phyloP scores from a whole-genome alignment of 1,140 invertebrate genomes.

The Globodera rostochiensis region DNA sequence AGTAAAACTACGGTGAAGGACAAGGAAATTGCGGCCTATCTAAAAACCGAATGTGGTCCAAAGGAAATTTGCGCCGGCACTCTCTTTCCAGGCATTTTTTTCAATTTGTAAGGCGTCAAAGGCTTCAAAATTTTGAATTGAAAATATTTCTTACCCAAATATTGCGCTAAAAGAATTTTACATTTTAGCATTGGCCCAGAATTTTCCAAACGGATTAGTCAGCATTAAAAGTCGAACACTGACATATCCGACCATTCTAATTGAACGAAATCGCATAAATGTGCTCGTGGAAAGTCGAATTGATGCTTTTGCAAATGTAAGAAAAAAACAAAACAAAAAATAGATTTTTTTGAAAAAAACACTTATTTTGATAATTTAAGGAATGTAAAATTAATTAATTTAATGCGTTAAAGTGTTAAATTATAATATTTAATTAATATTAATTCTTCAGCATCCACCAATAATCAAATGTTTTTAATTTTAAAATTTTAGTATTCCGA shows the following conservation, averaged over 20 bases:
- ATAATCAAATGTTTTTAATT: constrained; percentile 7
- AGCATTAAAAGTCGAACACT: constrained; percentile 64
- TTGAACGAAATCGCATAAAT: constrained; percentile 55
- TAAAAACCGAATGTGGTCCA: constrained; percentile 61
- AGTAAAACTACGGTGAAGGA: constrained; percentile 60
- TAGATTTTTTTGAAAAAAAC: too few relatives aligned
- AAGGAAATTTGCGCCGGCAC: constrained; percentile 64
- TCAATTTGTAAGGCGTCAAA: too few relatives aligned
- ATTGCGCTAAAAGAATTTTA: not conserved
- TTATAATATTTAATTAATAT: too few relatives aligned
- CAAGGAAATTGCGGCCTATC: constrained; percentile 57
- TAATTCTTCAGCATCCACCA: too few relatives aligned
- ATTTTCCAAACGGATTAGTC: constrained; percentile 60
- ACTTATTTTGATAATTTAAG: too few relatives aligned
- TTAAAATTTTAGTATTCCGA: constrained; percentile 52
- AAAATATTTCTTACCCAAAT: too few relatives aligned
- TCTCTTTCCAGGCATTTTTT: constrained; percentile 52
- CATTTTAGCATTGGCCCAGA: constrained; percentile 49
- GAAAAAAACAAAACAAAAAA: not conserved
- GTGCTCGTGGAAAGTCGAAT: constrained; percentile 61
- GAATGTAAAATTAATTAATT: too few relatives aligned
- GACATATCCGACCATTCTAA: constrained; percentile 55
- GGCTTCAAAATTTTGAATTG: too few relatives aligned
- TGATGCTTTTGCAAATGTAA: constrained; percentile 63
- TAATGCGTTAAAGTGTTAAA: too few relatives aligned